A percentile compares a stretch with the other conserved stretches of the same genome.
These are phyloP conservation scores for Strix aluco DNA, from an alignment of 2,113 vertebrate species.

Conservation along the genomic window DNA sequence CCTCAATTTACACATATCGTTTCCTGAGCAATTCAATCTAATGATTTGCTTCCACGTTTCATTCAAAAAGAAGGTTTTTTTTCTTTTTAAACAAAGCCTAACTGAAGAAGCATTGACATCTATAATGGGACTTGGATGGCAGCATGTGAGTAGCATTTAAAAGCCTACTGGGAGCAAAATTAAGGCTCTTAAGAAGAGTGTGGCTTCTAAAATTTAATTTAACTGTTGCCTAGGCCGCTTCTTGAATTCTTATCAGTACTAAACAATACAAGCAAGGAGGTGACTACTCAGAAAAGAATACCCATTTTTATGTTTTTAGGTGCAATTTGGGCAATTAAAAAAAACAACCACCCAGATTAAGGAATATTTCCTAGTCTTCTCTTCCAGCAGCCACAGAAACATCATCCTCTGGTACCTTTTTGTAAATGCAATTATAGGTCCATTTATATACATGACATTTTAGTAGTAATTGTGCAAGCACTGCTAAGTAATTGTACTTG, in stretches of 20 bases:
- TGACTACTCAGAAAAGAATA: not conserved
- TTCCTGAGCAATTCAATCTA: conserved; percentile 3
- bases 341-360: not conserved
- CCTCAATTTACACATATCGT: not conserved
- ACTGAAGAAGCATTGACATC: conserved; percentile 15
- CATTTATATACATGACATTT: conserved; percentile 12
- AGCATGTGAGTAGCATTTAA: conserved; percentile 13
- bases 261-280: not conserved
- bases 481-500: conserved; percentile 11
- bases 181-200: not conserved
- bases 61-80: not conserved
- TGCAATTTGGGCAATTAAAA: not conserved
- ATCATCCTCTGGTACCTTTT: not conserved
- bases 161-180: conserved; percentile 46
- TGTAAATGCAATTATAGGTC: not conserved
- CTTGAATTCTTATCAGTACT: not conserved
- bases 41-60: not conserved
- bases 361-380: not conserved
- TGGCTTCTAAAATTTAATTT: conserved; percentile 38
- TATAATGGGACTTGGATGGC: not conserved
- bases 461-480: not conserved
- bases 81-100: conserved; percentile 39
- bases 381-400: not conserved
- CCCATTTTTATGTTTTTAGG: not conserved
- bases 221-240: not conserved